phyloP scores from a whole-genome alignment of 2,888 invertebrate genomes.

The Asteroscopus sphinx region DNA sequence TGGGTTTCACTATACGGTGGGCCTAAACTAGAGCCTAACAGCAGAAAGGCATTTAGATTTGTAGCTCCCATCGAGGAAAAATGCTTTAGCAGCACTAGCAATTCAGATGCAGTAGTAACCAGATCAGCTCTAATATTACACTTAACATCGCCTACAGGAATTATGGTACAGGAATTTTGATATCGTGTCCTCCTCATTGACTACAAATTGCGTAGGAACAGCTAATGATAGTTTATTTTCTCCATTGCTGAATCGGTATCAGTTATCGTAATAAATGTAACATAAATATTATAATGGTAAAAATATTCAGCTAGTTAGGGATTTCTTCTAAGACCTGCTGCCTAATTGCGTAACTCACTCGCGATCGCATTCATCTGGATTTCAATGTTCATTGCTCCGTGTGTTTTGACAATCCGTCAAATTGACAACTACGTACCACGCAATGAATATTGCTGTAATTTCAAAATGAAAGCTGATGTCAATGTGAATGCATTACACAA shows the following conservation, averaged over 20 bases:
- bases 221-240: slow-evolving; percentile 28
- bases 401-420: no score
- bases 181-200: slow-evolving; percentile 16
- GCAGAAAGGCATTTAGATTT: no score
- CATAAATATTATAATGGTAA: slow-evolving; percentile 11
- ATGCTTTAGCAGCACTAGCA: background rate
- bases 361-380: no score
- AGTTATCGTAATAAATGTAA: slow-evolving; percentile 29
- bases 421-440: no score
- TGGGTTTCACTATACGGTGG: no score
- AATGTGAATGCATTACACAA: no score
- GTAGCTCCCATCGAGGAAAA: background rate
- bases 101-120: background rate
- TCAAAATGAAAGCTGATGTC: no score
- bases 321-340: slow-evolving; percentile 30
- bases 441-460: no score
- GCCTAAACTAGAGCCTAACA: no score
- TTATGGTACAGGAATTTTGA: slow-evolving; percentile 21
- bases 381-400: no score
- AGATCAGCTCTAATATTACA: slow-evolving; percentile 5
- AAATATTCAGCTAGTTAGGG: slow-evolving; percentile 35
- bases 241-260: slow-evolving; percentile 19
- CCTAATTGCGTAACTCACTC: no score
- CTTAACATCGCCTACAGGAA: slow-evolving; percentile 19
- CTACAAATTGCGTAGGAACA: slow-evolving; percentile 29